Evolutionary conservation across 2,797 vertebrate genomes (phyloP).

Genomic region (Sphenodon punctatus): DNA sequence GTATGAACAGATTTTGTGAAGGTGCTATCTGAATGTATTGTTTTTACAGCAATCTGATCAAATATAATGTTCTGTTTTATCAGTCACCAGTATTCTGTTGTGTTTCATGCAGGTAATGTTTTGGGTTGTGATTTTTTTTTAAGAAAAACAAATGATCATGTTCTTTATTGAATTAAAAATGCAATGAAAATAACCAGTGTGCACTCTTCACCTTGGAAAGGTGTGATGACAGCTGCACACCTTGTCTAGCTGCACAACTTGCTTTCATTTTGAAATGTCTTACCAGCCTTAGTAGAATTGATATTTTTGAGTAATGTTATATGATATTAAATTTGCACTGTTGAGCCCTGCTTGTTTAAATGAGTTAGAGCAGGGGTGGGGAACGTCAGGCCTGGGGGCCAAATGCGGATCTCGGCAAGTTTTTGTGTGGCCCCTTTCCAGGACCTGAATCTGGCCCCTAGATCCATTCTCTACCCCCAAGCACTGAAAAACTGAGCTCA

Average conservation of each 20-base stretch:
- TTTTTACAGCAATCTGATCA: neutral
- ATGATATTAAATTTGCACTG: neutral
- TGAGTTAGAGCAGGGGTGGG: no score
- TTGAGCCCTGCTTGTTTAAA: neutral
- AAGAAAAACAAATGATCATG: neutral
- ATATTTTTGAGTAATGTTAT: neutral
- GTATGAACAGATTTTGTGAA: neutral
- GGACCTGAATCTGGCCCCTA: no score
- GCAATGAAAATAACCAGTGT: constrained; percentile 35
- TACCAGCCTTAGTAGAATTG: neutral
- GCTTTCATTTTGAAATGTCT: neutral
- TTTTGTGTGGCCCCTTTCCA: no score
- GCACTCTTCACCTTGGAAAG: constrained; percentile 17
- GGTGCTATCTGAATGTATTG: neutral
- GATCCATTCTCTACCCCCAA: no score
- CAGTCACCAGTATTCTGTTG: neutral
- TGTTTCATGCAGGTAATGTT: neutral
- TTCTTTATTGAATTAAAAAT: neutral
- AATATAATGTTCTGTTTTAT: neutral
- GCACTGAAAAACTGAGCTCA: no score
- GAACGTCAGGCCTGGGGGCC: no score
- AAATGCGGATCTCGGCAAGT: no score
- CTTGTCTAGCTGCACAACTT: neutral
- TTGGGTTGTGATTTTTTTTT: neutral
- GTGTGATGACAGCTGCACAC: no score